Evolutionary conservation across 2,797 vertebrate species (phyloP), one percentile per base, ranked within the genome.

Genomic region (Allobates femoralis): DNA sequence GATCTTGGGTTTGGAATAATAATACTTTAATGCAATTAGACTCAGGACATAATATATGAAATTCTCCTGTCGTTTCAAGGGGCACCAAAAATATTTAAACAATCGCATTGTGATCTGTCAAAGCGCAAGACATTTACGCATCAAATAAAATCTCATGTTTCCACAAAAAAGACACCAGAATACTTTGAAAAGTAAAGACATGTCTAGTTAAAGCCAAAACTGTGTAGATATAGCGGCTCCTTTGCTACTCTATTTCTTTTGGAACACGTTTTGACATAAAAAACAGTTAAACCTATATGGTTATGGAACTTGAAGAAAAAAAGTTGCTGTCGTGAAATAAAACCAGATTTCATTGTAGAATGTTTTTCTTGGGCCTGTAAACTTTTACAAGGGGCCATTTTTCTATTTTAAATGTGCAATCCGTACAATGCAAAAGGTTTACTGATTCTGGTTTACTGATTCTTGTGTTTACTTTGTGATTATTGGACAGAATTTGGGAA

Each of bases 21-120:
- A 87, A 75, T 79, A 71, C 76, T 66, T 87, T 87, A 87, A 87
- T 75, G 77, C 64, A 87, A 84, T 84, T 80, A 84, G 60, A 75
- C 30, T 74, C 58, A 37, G 69, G 77, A 67, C 82, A 75, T 64
- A 64, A 60, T 62, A 60, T 62, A 71, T 87, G 82, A 80, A 84
- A 75, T 64, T 75, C 67, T 66, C 30, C 46, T 60, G 66, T 23
- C 60, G 14, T 64, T 84, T 60, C 11, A 34, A 21, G 64, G 32
- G 86, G 80, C 46, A 87, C 53, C 32, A 64, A 81, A 78, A 55
- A 75, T 84, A 84, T 46, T 86, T 53, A 64, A 86, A 76, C 55
- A 75, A 66, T 76, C 34, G 66, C 46, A 79, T 67, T 83, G 32
- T 77, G 74, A 69, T 71, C 18, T 41, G 23, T 67, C 58, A 23